These are phyloP conservation scores for Melanerpes aurifrons DNA, from an alignment of 2,113 vertebrate species.

Conservation along the genomic window DNA sequence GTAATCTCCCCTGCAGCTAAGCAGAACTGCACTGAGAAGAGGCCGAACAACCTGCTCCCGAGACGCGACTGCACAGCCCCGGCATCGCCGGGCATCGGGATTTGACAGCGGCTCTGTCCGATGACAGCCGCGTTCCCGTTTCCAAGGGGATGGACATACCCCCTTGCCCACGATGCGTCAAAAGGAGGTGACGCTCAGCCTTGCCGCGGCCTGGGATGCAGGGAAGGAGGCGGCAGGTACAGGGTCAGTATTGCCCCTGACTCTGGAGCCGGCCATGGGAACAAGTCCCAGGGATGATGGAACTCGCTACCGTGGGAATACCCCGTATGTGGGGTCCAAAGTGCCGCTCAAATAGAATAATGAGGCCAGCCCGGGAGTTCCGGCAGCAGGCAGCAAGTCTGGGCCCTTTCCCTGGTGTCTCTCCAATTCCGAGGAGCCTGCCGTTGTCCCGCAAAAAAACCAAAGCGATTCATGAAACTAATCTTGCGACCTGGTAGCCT, in stretches of 20 bases:
- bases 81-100: rapidly evolving
- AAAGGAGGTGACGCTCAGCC: not conserved
- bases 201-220: no score
- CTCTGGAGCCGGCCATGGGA: not conserved
- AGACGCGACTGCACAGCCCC: not conserved
- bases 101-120: not conserved
- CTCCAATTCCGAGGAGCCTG: no score
- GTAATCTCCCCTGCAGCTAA: not conserved
- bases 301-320: not conserved
- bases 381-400: no score
- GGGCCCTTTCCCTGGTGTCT: no score
- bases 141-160: not conserved
- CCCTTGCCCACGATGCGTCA: rapidly evolving
- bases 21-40: not conserved
- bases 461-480: rapidly evolving
- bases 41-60: not conserved
- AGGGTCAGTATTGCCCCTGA: not conserved
- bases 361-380: not conserved
- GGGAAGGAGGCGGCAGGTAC: not conserved
- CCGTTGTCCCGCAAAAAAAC: not conserved
- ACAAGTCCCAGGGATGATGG: not conserved
- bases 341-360: rapidly evolving
- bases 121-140: not conserved
- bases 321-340: not conserved
- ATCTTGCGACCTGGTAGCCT: rapidly evolving